Base-by-base conservation (phyloP, 2,797 vertebrate species). In the Arrhamphus sclerolepis region DNA sequence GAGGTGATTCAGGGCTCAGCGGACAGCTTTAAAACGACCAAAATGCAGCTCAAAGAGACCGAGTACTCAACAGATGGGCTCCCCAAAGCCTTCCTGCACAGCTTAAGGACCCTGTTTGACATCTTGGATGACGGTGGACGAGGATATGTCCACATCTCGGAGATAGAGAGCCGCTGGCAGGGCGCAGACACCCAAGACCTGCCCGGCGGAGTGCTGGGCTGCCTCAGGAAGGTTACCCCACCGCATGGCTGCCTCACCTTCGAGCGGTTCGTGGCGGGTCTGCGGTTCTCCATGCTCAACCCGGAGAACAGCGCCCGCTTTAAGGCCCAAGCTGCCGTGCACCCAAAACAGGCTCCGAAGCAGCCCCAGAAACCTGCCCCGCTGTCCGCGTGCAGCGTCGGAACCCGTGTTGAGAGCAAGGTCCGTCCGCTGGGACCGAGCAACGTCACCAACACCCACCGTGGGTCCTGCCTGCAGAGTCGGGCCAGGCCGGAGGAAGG, bases 111-210 rank as follows among this genome's bases (percentile, higher is more conserved):
- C 0, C 92, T 98, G 1, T 98, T 97, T 86, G 96, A 98, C 78
- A 97, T 98, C 61, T 81, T 98, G 81, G 97, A 98, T 70, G 97
- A 98, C 50, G 87, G 86, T 2, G 91, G 92, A 9, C 89, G 94
- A 6, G 97, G 97, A 0, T 96, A 88, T 39, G 94, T 98, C 24
- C 97, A 97, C 82, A 92, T 98, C 1, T 93, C 92, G n/a, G 97
- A 98, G 92, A 98, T 98, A 47, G 96, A 98, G 89, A 94, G 92
- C 50, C 96, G 97, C 48, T 98, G 97, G 97, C 92, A 91, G 62
- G 95, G 95, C 3, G 90, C 95, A 0, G 95, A 95, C 63, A 90
- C 94, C 11, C 91, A 84, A 17, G 95, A 92, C 29, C 76, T 97
- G 52, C 95, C 96, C 34, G 87, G 91, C 19, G 95, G 95, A 2